Evolutionary conservation across 2,113 vertebrate species (phyloP).

Genomic region (Saccopteryx leptura): DNA sequence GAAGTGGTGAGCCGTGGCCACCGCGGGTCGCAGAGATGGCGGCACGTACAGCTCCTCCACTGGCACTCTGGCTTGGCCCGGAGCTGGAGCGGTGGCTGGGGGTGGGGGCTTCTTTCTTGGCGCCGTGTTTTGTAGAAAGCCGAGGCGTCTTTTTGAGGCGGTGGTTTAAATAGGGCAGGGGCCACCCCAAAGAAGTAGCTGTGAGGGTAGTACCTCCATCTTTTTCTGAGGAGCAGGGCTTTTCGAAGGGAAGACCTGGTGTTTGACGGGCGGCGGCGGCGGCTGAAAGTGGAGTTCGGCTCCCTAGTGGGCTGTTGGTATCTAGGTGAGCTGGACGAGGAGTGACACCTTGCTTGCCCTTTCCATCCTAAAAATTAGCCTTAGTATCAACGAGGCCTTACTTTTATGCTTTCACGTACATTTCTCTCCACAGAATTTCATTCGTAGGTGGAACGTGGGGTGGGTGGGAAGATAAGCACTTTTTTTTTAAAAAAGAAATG

Average conservation of each 20-base stretch:
- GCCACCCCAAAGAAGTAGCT: not conserved
- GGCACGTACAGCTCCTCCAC: not conserved
- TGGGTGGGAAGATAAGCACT: conserved; percentile 16
- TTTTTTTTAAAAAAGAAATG: not conserved
- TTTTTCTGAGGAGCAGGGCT: not conserved
- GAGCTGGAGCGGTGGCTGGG: not conserved
- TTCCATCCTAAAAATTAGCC: not conserved
- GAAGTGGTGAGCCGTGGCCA: not conserved
- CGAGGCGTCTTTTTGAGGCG: not conserved
- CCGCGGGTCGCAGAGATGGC: not conserved
- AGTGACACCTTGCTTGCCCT: not conserved
- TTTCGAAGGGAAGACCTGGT: not conserved
- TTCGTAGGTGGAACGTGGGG: not conserved
- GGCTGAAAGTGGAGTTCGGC: not conserved
- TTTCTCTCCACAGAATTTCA: not conserved
- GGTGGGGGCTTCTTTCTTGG: not conserved
- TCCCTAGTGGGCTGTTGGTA: not conserved
- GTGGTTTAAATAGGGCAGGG: not conserved
- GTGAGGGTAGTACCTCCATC: not conserved
- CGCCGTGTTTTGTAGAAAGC: not conserved
- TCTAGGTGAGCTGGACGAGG: not conserved
- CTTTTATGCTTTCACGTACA: not conserved
- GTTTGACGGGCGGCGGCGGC: not conserved
- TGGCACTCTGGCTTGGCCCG: too few relatives aligned
- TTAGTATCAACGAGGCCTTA: not conserved